Conservation (phyloP, 2,797 vertebrate species). For the Parauchenoglanis ngamensis region DNA sequence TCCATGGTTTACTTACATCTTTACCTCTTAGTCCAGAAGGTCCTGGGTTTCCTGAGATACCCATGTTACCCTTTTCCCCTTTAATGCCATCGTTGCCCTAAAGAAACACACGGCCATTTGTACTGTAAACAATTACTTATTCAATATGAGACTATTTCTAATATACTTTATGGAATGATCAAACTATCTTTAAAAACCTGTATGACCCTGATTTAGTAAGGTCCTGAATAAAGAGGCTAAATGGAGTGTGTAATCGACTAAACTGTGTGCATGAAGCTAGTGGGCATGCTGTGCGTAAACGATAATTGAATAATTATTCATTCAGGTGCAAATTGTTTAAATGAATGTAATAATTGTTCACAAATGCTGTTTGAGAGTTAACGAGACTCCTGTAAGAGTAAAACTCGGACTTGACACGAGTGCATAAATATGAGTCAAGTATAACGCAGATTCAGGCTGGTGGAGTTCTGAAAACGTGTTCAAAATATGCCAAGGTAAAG, state of each 20-base stretch:
- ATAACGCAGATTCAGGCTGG: neutral
- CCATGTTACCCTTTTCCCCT: slow-evolving; percentile 77
- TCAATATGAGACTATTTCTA: neutral
- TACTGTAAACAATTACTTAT: neutral
- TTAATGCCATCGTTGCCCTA: slow-evolving; percentile 81
- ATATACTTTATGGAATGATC: neutral
- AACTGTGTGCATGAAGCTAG: neutral
- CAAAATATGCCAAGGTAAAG: neutral
- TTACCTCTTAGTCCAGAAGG: slow-evolving; percentile 89
- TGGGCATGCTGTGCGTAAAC: too few species aligned
- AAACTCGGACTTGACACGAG: neutral
- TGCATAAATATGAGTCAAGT: neutral
- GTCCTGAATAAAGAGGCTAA: neutral
- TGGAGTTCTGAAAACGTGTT: neutral
- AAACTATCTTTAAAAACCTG: neutral
- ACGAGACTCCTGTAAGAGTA: neutral
- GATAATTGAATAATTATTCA: slow-evolving; percentile 3
- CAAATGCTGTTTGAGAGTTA: neutral
- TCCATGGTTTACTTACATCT: slow-evolving; percentile 89
- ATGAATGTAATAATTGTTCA: neutral
- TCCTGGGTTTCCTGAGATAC: slow-evolving; percentile 76
- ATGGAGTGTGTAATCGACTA: neutral
- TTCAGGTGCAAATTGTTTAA: neutral
- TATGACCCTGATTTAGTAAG: neutral
- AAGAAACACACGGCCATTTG: slow-evolving; percentile 31